These are phyloP conservation scores for Trididemnum nubilum DNA, from an alignment of 23 tunicate genomes.

Conservation along the genomic window DNA sequence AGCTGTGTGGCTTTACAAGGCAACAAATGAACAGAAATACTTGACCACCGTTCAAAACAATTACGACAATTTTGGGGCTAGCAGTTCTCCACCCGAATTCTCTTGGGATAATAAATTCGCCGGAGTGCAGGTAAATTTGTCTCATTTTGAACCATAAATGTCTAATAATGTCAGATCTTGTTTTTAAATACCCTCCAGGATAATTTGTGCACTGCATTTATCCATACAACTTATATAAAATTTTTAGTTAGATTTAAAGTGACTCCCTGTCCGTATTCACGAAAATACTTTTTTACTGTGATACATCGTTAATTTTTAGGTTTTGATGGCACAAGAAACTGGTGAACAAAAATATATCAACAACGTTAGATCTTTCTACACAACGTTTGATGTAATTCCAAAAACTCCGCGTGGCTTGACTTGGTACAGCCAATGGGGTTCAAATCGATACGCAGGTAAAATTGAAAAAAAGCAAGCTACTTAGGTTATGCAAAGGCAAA, in stretches of 20 bases:
- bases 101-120: constrained; percentile 94
- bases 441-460: constrained; percentile 91
- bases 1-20: constrained; percentile 76
- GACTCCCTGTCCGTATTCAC: too few species aligned
- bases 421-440: constrained; percentile 71
- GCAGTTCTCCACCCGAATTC: constrained; percentile 41
- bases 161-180: not conserved
- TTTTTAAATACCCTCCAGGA: too few species aligned
- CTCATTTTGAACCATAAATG: not conserved
- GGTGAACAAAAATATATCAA: constrained; percentile 29
- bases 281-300: too few species aligned
- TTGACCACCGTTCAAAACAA: constrained; percentile 8
- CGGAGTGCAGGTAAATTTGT: constrained; percentile 75
- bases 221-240: too few species aligned
- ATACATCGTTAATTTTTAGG: too few species aligned
- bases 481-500: too few species aligned
- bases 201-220: not conserved
- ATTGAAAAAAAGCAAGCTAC: too few species aligned
- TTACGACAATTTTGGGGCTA: constrained; percentile 44
- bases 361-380: constrained; percentile 16
- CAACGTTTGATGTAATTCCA: constrained; percentile 2
- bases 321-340: constrained; percentile 63
- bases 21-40: constrained; percentile 40
- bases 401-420: constrained; percentile 82
- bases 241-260: too few species aligned